Evolutionary conservation across 1,140 invertebrate genomes (phyloP), one percentile per base, ranked within the genome.

Genomic region (Zaprionus inermis): DNA sequence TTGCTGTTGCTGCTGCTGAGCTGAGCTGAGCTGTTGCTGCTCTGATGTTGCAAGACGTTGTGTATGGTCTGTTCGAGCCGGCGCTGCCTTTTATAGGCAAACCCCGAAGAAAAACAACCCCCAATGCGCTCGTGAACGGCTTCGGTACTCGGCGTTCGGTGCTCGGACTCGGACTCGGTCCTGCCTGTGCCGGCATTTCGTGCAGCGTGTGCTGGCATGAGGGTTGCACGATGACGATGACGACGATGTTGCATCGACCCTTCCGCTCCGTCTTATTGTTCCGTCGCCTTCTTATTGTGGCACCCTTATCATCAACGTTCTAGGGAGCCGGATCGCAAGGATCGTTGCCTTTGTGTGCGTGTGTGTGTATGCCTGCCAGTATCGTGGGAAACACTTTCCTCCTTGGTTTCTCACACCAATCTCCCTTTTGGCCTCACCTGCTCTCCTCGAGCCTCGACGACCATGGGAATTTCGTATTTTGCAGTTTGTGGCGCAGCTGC

Each of bases 331-430:
- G 83, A 86, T 88, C 83, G 64, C 63, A 78, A 78, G 78, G 82
- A 86, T 75, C 76, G 49, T 61, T 71, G 57, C 76, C 65, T 72
- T 76, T 67, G 71, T 61, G 28, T 54, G 46, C 5, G 30, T 57
- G 32, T 57, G 11, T 54, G 57, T 77, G 54, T 78, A 52, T 65
- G 66, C 36, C 46, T 65, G 60, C 36, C 58, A 72, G 52, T 58
- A 89, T 79, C 86, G 91, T 92, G 91, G 91, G 91, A 92, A 92
- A 90, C 85, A 88, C 89, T 90, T 88, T 92, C 88, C 74, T 78
- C 69, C 75, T 78, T 80, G 60, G 82, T 90, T 92, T 92, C 91
- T 92, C 91, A 92, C 91, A 91, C 92, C 78, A 78, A 76, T 68
- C 22, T 61, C 20, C 51, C n/a, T 58, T 16, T 6, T 65, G 88